These are phyloP conservation scores for Cryptops parisi DNA, from an alignment of 2,888 invertebrate species.

Conservation along the genomic window DNA sequence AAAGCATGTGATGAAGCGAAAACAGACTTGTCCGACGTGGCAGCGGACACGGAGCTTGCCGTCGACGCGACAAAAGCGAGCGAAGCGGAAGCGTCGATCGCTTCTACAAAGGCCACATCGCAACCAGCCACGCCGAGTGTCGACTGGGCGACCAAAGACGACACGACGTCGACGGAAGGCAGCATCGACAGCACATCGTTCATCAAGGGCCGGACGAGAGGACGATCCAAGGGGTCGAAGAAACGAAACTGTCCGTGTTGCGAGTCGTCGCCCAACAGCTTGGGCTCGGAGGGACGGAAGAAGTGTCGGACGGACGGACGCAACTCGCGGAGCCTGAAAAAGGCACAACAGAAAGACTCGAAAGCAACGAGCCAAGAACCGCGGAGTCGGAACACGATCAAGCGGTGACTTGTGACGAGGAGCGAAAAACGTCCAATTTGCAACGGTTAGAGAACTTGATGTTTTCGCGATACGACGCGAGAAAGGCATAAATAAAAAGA, in stretches of 20 bases:
- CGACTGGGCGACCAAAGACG: neutral
- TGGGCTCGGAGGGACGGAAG: too few relatives aligned
- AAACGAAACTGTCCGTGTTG: neutral
- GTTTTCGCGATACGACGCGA: too few relatives aligned
- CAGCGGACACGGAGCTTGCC: neutral
- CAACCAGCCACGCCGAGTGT: too few relatives aligned
- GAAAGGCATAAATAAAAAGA: too few relatives aligned
- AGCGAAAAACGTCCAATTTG: too few relatives aligned
- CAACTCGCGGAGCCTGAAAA: too few relatives aligned
- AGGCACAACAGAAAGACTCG: too few relatives aligned
- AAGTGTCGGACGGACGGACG: neutral
- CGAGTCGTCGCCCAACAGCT: neutral
- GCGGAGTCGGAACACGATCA: too few relatives aligned
- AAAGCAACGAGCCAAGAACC: too few relatives aligned
- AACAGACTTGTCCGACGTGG: too few relatives aligned
- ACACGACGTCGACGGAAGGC: neutral
- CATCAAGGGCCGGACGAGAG: neutral
- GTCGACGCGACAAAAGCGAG: neutral
- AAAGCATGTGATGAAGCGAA: neutral
- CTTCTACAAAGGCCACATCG: neutral
- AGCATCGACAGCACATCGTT: neutral
- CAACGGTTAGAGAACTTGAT: too few relatives aligned
- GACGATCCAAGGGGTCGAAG: neutral
- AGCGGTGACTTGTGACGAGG: too few relatives aligned
- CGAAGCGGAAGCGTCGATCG: neutral